phyloP scores from a whole-genome alignment of 1,140 invertebrate species.

The Drosophila ananassae region DNA sequence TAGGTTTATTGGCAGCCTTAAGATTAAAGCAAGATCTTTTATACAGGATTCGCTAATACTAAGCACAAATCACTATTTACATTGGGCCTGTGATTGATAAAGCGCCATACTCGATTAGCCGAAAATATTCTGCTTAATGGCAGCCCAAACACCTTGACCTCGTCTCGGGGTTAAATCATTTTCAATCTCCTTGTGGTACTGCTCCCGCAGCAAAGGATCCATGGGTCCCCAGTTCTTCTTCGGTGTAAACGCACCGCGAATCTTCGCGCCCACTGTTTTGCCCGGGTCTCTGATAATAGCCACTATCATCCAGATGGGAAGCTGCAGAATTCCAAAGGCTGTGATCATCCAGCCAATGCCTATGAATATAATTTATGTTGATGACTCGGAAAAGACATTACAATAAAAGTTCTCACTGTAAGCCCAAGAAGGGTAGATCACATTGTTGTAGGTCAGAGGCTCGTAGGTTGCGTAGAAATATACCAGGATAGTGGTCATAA shows the following conservation, averaged over 20 bases:
- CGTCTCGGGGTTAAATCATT: conserved; percentile 57
- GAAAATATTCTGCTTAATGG: conserved; percentile 72
- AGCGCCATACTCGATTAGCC: conserved; percentile 25
- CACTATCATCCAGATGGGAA: conserved; percentile 86
- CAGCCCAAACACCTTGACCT: conserved; percentile 61
- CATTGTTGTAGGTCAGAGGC: conserved; percentile 85
- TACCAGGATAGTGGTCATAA: conserved; percentile 88
- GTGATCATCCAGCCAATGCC: conserved; percentile 86
- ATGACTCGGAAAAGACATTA: not conserved
- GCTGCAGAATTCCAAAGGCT: conserved; percentile 85
- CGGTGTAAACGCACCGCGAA: conserved; percentile 84
- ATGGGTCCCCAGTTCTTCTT: conserved; percentile 86
- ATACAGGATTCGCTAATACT: conserved; percentile 23
- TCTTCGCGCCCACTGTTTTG: conserved; percentile 78
- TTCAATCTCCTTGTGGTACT: conserved; percentile 74
- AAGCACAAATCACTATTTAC: conserved; percentile 12
- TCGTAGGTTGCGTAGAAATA: conserved; percentile 87
- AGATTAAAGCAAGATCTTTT: conserved; percentile 24
- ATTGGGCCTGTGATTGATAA: not conserved
- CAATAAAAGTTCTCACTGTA: conserved; percentile 76
- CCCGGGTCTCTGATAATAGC: conserved; percentile 84
- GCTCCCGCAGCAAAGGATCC: conserved; percentile 71
- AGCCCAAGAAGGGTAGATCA: conserved; percentile 84
- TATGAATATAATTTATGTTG: conserved; percentile 31
- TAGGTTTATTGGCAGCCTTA: conserved; percentile 65